phyloP scores from a whole-genome alignment of 2,797 vertebrate species.

The Propithecus deckenii region DNA sequence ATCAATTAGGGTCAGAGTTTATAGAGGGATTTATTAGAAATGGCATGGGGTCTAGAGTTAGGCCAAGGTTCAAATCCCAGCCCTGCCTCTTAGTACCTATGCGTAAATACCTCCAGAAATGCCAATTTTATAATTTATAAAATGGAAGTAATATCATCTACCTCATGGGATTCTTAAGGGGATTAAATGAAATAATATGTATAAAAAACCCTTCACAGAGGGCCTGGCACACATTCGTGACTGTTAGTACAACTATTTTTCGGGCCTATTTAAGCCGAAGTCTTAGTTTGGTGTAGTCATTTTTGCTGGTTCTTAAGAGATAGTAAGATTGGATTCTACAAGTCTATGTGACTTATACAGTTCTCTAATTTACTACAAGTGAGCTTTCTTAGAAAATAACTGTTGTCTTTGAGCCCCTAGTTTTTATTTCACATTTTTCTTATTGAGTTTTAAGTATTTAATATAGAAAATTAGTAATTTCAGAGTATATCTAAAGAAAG shows the following conservation, averaged over 20 bases:
- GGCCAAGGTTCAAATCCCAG: neutral
- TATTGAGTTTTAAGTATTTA: conserved; percentile 3
- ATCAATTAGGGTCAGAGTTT: neutral
- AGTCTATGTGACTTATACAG: neutral
- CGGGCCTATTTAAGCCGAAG: neutral
- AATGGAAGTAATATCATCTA: neutral
- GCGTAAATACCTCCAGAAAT: neutral
- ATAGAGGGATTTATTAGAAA: conserved; percentile 23
- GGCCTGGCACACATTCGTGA: neutral
- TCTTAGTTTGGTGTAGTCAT: conserved; percentile 1
- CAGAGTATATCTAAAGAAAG: neutral
- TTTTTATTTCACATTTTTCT: neutral
- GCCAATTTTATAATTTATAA: neutral
- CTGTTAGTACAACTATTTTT: neutral
- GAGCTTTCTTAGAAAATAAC: conserved; percentile 10
- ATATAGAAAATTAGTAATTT: conserved; percentile 17
- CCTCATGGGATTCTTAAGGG: neutral
- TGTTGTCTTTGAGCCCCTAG: neutral
- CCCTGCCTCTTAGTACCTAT: neutral
- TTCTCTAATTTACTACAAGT: neutral
- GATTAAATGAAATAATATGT: neutral
- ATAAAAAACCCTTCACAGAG: neutral
- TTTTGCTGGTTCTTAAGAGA: neutral
- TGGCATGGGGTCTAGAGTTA: neutral
- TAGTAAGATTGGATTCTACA: neutral